These are phyloP conservation scores for Corydoras sp. DNA, from an alignment of 2,113 vertebrate genomes.

Conservation along the genomic window DNA sequence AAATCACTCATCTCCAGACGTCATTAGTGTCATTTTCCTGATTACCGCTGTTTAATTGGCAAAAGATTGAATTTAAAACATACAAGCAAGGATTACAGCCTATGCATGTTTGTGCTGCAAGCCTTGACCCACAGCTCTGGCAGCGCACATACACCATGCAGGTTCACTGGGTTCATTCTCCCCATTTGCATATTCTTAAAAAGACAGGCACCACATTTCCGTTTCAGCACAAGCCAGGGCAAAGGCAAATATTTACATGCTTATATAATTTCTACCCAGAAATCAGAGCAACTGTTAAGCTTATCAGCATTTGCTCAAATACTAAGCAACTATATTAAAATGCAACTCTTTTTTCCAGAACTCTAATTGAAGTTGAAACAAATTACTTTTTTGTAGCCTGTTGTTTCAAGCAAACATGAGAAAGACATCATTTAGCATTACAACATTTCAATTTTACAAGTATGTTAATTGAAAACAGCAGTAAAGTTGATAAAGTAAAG, in stretches of 20 bases:
- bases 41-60: conserved; percentile 1
- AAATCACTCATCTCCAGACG: conserved; percentile 5
- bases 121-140: conserved; percentile 40
- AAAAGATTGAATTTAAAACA: conserved; percentile 16
- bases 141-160: conserved; percentile 32
- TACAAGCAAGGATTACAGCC: conserved; percentile 18
- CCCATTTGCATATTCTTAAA: conserved; percentile 48
- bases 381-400: neutral
- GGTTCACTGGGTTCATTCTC: conserved; percentile 47
- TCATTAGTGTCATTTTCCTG: conserved; percentile 22
- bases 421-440: conserved; percentile 1
- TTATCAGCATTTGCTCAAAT: conserved; percentile 8
- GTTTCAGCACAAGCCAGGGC: conserved; percentile 30
- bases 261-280: conserved; percentile 15
- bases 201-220: conserved; percentile 45
- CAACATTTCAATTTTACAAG: conserved; percentile 23
- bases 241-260: conserved; percentile 28
- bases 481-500: conserved; percentile 41
- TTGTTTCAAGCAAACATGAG: conserved; percentile 7
- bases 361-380: neutral
- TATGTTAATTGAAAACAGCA: conserved; percentile 34
- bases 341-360: neutral
- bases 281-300: conserved; percentile 18
- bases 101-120: conserved; percentile 23
- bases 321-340: conserved; percentile 16